Base-by-base conservation (phyloP, 2,113 vertebrate species). In the Thermophis baileyi region DNA sequence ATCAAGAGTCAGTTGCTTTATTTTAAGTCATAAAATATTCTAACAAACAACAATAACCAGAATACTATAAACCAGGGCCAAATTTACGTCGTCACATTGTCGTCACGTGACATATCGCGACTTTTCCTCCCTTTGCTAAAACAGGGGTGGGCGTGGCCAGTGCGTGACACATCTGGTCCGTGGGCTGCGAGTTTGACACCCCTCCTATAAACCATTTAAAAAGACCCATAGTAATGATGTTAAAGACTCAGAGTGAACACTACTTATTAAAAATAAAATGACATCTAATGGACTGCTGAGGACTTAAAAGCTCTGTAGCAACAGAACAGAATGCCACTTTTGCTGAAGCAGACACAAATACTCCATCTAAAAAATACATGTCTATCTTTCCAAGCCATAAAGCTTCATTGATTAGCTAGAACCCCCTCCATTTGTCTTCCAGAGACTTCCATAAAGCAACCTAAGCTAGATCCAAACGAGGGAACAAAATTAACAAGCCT, bases 31-130 rank as follows among this genome's bases (percentile, higher is more conserved):
- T 95, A 96, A 97, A 96, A 97, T 93, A 91, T 12, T 69, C 60
- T 90, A 94, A 96, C 95, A 94, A 94, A 96, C 97, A 97, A 92
- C 95, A 97, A 81, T 22, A 81, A 96, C 94, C 95, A 95, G 95
- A 96, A 91, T 90, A 90, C 4, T 49, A 94, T 89, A 95, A 88
- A 57, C 95, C 92, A 88, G 49, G 49, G 49, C 9, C 49, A 50
- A 50, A 50, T 50, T 50, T 50, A 11, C 11, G 2, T 50, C 6
- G 46, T 47, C 46, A 47, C 9, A 12, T 50, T 2, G 2, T 50
- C 50, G 0, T 51, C 50, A 51, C 50, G 11, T 51, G 11, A 51
- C 11, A 12, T 51, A 51, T 12, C 3, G 12, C 2, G 50, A 50
- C 11, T 50, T 50, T 10, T 2, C 11, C 50, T n/a, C 50, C 50